phyloP scores from a whole-genome alignment of 2,113 vertebrate species.

The Gobiocypris rarus region DNA sequence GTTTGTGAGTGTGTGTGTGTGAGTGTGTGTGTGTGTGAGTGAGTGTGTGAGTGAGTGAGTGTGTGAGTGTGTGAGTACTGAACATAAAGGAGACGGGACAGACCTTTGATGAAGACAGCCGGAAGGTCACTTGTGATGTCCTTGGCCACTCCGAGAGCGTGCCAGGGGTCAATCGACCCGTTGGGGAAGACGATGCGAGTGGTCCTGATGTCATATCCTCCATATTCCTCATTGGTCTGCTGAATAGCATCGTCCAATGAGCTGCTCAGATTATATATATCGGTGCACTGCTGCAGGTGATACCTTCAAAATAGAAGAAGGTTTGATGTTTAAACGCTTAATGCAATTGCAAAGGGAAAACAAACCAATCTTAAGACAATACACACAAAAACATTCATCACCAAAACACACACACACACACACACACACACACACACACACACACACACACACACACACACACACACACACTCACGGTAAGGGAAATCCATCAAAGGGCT shows the following conservation, averaged over 20 bases:
- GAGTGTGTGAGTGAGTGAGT: no score
- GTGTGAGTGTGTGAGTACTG: no score
- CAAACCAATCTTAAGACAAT: background rate
- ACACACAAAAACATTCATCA: background rate
- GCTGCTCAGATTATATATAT: conserved; percentile 66
- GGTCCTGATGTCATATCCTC: conserved; percentile 64
- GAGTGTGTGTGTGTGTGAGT: no score
- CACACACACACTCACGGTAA: conserved; percentile 66
- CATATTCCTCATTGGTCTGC: conserved; percentile 72
- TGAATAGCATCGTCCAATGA: conserved; percentile 62
- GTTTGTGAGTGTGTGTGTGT: no score
- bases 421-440: no score
- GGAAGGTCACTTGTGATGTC: conserved; percentile 65
- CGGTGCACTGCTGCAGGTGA: conserved; percentile 62
- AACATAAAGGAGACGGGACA: background rate
- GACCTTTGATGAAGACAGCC: conserved; percentile 74
- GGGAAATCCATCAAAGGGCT: conserved; percentile 72
- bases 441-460: no score
- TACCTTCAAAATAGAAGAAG: conserved; percentile 55
- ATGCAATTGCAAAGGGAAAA: background rate
- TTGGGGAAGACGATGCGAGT: conserved; percentile 74
- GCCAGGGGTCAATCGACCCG: conserved; percentile 74
- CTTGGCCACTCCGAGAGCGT: conserved; percentile 69
- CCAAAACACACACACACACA: no score
- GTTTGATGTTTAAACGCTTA: background rate